phyloP scores from a whole-genome alignment of 2,888 invertebrate genomes.

The Ormyrus pomaceus region DNA sequence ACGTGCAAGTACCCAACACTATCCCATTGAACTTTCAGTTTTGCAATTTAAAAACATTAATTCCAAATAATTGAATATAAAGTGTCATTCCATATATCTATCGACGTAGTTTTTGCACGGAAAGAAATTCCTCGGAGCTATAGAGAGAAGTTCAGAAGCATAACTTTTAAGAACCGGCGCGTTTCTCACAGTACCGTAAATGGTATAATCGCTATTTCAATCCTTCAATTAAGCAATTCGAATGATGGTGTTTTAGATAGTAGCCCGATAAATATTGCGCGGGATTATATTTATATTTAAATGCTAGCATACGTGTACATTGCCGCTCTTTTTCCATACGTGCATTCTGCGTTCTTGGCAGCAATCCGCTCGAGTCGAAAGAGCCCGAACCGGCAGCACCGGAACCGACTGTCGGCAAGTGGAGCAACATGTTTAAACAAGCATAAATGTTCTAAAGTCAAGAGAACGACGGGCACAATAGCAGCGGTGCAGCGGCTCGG shows the following conservation, averaged over 20 bases:
- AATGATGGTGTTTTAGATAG: conserved; percentile 23
- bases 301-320: background rate
- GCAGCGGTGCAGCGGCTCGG: background rate
- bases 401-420: background rate
- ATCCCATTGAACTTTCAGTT: conserved; percentile 26
- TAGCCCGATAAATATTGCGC: background rate
- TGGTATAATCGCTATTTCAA: conserved; percentile 11
- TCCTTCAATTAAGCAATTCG: conserved; percentile 29
- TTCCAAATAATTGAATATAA: conserved; percentile 32
- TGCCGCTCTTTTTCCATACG: too few relatives aligned
- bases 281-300: conserved; percentile 3
- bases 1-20: too few relatives aligned
- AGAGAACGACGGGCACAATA: conserved; percentile 28
- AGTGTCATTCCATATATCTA: conserved; percentile 8
- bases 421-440: background rate
- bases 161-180: background rate
- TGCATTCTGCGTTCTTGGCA: too few relatives aligned
- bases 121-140: background rate
- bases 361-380: too few relatives aligned
- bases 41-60: conserved; percentile 25
- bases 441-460: conserved; percentile 48
- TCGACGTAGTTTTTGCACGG: background rate
- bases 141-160: background rate
- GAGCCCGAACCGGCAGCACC: too few relatives aligned
- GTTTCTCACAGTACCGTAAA: conserved; percentile 28